Evolutionary conservation across 1,140 invertebrate species (phyloP).

Genomic region (Belonocnema kinseyi): DNA sequence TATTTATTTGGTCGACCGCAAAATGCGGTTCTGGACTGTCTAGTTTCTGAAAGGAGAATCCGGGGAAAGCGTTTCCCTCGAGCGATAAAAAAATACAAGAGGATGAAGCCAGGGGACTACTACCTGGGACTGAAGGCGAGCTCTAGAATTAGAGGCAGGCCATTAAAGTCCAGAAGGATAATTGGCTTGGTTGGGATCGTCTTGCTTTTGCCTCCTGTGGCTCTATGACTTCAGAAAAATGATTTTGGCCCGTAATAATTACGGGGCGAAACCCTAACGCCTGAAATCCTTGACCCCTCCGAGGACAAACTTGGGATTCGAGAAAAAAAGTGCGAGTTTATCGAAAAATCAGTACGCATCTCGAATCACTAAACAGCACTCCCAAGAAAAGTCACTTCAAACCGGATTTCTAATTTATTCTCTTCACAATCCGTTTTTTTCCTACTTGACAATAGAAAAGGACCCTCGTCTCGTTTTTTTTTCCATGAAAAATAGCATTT

Average conservation of each 20-base stretch:
- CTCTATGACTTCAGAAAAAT: slow-evolving; percentile 20
- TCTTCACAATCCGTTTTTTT: no score
- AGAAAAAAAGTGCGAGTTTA: neutral
- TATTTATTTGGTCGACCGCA: neutral
- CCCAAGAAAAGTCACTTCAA: no score
- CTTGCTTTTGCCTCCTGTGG: slow-evolving; percentile 37
- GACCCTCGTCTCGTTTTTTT: no score
- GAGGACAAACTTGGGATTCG: neutral
- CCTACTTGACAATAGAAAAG: no score
- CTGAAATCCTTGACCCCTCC: neutral
- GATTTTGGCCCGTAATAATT: slow-evolving; percentile 41
- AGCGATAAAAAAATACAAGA: slow-evolving; percentile 65
- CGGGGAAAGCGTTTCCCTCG: slow-evolving; percentile 52
- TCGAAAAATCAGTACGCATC: neutral
- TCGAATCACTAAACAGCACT: neutral
- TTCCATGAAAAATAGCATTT: no score
- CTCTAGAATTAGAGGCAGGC: slow-evolving; percentile 65
- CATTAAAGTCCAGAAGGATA: slow-evolving; percentile 68
- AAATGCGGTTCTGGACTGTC: neutral
- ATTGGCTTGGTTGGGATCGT: slow-evolving; percentile 54
- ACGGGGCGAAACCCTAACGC: slow-evolving; percentile 16
- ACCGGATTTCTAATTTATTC: no score
- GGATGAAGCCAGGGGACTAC: slow-evolving; percentile 18
- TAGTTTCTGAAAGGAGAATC: slow-evolving; percentile 30
- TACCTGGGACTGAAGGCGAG: slow-evolving; percentile 42